A percentile compares a stretch with the other conserved stretches of the same genome.
These are phyloP conservation scores for Amphiprion ocellaris DNA, from an alignment of 2,113 vertebrate genomes.

Conservation along the genomic window DNA sequence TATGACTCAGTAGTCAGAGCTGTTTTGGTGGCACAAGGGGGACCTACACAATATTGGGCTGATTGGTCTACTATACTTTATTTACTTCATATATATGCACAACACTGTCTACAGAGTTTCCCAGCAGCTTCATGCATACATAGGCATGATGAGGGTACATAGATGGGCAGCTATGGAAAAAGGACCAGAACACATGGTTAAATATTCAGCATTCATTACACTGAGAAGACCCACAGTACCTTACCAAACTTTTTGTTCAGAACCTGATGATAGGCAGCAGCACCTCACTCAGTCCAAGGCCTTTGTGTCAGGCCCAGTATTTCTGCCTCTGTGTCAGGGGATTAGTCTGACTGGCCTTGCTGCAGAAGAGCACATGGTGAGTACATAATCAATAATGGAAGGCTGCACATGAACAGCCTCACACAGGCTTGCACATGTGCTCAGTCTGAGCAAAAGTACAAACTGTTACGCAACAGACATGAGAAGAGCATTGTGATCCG, in stretches of 20 bases:
- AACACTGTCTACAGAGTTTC: too few relatives aligned
- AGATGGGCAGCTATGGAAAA: slow-evolving; percentile 19
- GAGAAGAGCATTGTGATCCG: not conserved
- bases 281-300: slow-evolving; percentile 27
- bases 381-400: slow-evolving; percentile 76
- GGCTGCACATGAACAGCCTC: slow-evolving; percentile 52
- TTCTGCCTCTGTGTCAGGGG: slow-evolving; percentile 55
- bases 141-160: not conserved
- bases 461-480: slow-evolving; percentile 48
- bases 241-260: slow-evolving; percentile 28
- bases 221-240: slow-evolving; percentile 12
- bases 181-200: slow-evolving; percentile 14
- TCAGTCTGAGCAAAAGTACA: slow-evolving; percentile 43
- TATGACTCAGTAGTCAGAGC: too few relatives aligned
- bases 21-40: too few relatives aligned
- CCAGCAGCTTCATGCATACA: not conserved
- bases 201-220: not conserved
- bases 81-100: too few relatives aligned
- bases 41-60: too few relatives aligned
- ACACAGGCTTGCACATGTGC: slow-evolving; percentile 30
- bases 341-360: slow-evolving; percentile 60
- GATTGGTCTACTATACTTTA: too few relatives aligned
- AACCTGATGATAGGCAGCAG: slow-evolving; percentile 27
- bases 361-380: slow-evolving; percentile 56
- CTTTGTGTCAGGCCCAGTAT: slow-evolving; percentile 43